phyloP scores from a whole-genome alignment of 2,888 invertebrate species.

The Galeopsomyia nigrocyanea region DNA sequence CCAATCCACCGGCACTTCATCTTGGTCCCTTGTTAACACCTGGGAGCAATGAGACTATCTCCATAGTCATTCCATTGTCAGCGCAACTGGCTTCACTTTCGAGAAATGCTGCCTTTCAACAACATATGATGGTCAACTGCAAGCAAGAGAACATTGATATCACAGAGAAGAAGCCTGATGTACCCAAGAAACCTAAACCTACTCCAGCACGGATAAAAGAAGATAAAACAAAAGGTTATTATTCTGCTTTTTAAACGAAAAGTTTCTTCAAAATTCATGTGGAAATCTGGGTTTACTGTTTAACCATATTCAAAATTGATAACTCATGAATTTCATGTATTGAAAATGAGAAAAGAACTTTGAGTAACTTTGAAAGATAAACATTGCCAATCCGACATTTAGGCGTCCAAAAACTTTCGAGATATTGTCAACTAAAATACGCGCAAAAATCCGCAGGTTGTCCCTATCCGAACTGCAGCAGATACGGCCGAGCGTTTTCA shows the following conservation, averaged over 20 bases:
- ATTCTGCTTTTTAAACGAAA: too few relatives aligned
- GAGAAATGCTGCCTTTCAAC: conserved; percentile 52
- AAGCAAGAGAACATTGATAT: conserved; percentile 36
- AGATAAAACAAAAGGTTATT: conserved; percentile 58
- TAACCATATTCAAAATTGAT: too few relatives aligned
- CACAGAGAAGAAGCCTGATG: conserved; percentile 27
- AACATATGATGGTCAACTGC: conserved; percentile 38
- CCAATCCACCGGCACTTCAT: conserved; percentile 60
- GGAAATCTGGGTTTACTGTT: neutral
- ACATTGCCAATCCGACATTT: neutral
- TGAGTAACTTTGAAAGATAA: neutral
- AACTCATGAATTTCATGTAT: neutral
- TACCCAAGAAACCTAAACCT: conserved; percentile 37
- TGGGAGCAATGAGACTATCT: conserved; percentile 61
- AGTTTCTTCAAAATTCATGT: neutral
- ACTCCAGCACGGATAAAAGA: conserved; percentile 47
- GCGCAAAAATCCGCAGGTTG: conserved; percentile 53
- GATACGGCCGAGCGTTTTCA: conserved; percentile 65
- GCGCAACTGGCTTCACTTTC: conserved; percentile 60
- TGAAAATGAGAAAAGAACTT: neutral
- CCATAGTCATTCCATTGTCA: conserved; percentile 65
- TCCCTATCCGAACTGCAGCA: conserved; percentile 63
- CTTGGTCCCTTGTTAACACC: conserved; percentile 63
- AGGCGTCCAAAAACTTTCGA: neutral
- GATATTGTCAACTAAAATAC: too few relatives aligned